Evolutionary conservation across 2,888 invertebrate species (phyloP).

Genomic region (Smittia sp.): DNA sequence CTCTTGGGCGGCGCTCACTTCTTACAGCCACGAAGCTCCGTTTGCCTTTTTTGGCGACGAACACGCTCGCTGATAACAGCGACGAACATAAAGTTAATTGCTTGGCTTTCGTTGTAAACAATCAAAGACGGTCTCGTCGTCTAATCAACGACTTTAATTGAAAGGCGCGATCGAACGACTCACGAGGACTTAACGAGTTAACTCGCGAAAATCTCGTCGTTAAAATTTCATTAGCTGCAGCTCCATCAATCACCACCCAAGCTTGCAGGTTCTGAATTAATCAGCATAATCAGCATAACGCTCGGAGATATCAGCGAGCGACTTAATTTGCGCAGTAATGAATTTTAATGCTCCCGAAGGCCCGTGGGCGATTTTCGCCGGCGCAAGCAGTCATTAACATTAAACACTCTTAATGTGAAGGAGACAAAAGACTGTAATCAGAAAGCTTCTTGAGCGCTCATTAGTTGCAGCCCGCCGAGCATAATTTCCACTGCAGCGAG

Average conservation of each 20-base stretch:
- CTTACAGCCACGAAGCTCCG: no score
- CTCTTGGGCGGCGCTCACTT: not conserved
- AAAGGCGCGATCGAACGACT: not conserved
- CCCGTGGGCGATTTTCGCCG: not conserved
- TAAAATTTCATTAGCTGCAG: not conserved
- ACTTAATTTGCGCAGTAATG: conserved; percentile 8
- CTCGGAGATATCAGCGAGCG: not conserved
- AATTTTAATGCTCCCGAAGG: not conserved
- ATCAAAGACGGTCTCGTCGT: no score
- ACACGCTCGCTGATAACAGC: not conserved
- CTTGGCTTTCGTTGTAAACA: not conserved
- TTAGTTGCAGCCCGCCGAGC: not conserved
- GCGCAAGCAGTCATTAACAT: not conserved
- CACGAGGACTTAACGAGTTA: not conserved
- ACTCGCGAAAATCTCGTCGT: not conserved
- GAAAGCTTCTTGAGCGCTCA: not conserved
- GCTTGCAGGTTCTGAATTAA: not conserved
- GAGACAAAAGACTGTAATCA: conserved; percentile 13
- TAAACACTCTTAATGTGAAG: not conserved
- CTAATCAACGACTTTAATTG: not conserved
- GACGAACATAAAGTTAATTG: not conserved
- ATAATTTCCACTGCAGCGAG: not conserved
- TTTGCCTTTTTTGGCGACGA: not conserved
- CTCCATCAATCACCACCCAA: not conserved
- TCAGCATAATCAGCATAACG: not conserved